Evolutionary conservation across 2,113 vertebrate genomes (phyloP), one percentile per base, ranked within the genome.

Genomic region (Grammomys dolichurus): DNA sequence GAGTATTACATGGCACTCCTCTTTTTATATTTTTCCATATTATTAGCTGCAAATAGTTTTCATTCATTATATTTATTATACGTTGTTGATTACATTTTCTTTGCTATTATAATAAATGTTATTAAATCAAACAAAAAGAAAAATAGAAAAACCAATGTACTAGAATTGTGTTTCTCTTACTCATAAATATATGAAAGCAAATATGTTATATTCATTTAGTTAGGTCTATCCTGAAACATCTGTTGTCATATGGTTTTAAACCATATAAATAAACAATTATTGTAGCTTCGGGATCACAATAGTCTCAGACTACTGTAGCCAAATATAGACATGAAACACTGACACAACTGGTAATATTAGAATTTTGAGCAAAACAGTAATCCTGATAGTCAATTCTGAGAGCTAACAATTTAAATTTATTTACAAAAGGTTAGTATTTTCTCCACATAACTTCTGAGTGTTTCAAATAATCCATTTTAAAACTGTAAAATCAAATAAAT

Each of bases 321-420:
- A 73, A 43, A 4, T 67, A 6, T 12, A 73, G 73, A 48, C 11
- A 43, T 6, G 40, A 16, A 36, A 84, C 31, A 72, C 3, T 90
- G 75, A 84, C 26, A 81, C 4, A 40, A 48, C 65, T 58, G 43
- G 19, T 82, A 82, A 43, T 76, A 80, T 46, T 33, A 69, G 54
- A 75, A 51, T 31, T 90, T 60, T 31, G 76, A 88, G 40, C 70
- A 22, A 75, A 76, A 89, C 12, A 87, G 2, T 86, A 73, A 78
- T 80, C 54, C 70, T 65, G 76, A 56, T 82, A 91, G 33, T 75
- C 48, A 43, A 84, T 87, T 97, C 51, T 40, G 22, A 9, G 11
- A 90, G 31, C 94, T 96, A 96, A 4, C 7, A 95, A 33, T 96
- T 91, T 4, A 96, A 96, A 93, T 90, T 88, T 87, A 88, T 87